Evolutionary conservation across 1,140 invertebrate species (phyloP), one percentile per base, ranked within the genome.

Genomic region (Ruditapes philippinarum): DNA sequence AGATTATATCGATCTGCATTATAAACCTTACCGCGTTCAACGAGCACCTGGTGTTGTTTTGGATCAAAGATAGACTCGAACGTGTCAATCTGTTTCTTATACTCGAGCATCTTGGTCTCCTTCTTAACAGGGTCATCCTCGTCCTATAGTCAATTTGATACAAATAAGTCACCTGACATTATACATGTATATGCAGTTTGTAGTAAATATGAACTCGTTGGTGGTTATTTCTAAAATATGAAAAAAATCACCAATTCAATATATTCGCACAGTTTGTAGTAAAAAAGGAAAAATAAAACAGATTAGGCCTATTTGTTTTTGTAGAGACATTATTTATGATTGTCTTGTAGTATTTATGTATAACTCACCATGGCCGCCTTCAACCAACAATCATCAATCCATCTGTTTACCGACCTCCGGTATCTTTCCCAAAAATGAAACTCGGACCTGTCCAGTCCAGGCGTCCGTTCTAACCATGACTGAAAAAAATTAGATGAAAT

Each of bases 351-450:
- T n/a, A n/a, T n/a, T n/a, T n/a, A n/a, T n/a, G n/a, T n/a, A n/a
- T 25, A 19, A 60, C 65, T 92, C 89, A 95, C 95, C 91, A 91
- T 38, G 36, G 94, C 96, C 36, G 97, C 97, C 62, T 96, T 94
- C 25, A 96, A 95, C 70, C 97, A 97, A 92, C 98, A 97, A 22
- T 98, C 97, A 7, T 97, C 96, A 0, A 99, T 95, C 96, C 98
- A 97, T 33, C 96, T 95, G 82, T 97, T 96, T 0, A 99, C 98
- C 7, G 98, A 97, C 28, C 96, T 96, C 91, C 97, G 97, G 95
- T 99, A 99, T 92, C 99, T 98, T 9, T 97, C 97, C 98, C 98
- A 99, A 96, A 99, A 99, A 95, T 99, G 97, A 93, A 99, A 99
- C 96, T 92, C 89, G 0, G 45, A 38, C 78, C 95, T 95, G 91